Conservation (phyloP, 53 echinoderm and acorn worm species). For the Echinometra lucunter region DNA sequence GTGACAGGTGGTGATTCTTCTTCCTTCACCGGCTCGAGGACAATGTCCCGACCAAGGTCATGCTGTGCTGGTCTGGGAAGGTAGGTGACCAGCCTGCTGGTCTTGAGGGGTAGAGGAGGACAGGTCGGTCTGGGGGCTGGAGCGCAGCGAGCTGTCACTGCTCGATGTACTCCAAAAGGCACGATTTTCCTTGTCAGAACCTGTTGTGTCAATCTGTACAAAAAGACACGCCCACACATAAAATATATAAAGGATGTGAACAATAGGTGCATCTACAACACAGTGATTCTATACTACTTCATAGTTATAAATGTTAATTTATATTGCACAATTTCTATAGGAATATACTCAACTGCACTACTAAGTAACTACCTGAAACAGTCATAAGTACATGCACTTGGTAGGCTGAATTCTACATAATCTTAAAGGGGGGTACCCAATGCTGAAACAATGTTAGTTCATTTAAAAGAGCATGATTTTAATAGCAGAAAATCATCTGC, state of each 20-base stretch:
- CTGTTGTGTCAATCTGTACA: slow-evolving; percentile 87
- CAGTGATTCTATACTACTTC: neutral
- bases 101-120: slow-evolving; percentile 72
- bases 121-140: slow-evolving; percentile 88
- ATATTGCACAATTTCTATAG: too few relatives aligned
- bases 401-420: neutral
- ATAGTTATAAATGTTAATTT: neutral
- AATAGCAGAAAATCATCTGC: too few relatives aligned
- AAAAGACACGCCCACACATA: too few relatives aligned
- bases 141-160: slow-evolving; percentile 90
- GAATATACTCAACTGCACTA: too few relatives aligned
- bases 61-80: slow-evolving; percentile 22
- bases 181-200: slow-evolving; percentile 98
- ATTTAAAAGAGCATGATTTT: too few relatives aligned
- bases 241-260: too few relatives aligned
- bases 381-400: neutral
- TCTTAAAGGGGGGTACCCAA: too few relatives aligned
- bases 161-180: slow-evolving; percentile 93
- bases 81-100: slow-evolving; percentile 29
- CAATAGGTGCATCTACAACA: neutral
- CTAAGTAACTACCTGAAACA: neutral
- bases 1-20: slow-evolving; percentile 76
- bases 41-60: slow-evolving; percentile 68
- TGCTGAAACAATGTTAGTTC: too few relatives aligned
- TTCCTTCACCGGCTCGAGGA: slow-evolving; percentile 73